phyloP scores from a whole-genome alignment of 2,888 invertebrate genomes.

The Chironomus riparius region DNA sequence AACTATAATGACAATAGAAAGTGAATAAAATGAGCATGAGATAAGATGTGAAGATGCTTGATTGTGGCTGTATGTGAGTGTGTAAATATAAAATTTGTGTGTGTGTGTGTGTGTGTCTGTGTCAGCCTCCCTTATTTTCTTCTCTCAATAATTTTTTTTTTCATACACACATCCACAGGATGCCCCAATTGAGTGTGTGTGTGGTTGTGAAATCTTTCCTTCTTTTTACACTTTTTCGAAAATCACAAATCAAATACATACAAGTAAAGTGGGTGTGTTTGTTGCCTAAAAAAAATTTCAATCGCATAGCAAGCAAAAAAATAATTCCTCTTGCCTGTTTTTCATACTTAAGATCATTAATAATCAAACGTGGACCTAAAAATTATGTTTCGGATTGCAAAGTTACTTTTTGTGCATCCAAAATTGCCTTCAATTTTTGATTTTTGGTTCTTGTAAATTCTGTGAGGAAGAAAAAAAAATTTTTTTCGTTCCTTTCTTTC shows the following conservation, averaged over 20 bases:
- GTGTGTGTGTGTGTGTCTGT: not conserved
- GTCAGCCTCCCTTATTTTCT: not conserved
- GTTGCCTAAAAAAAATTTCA: slow-evolving; percentile 27
- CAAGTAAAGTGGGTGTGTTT: slow-evolving; percentile 35
- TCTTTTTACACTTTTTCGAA: slow-evolving; percentile 23
- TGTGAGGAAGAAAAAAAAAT: not conserved
- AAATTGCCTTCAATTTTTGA: no score
- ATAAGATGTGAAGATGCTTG: no score
- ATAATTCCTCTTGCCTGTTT: not conserved
- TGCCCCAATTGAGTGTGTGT: not conserved
- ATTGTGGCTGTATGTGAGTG: no score
- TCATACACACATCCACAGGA: not conserved
- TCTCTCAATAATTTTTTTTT: no score
- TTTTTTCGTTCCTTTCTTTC: not conserved
- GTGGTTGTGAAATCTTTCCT: not conserved
- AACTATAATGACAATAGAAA: no score
- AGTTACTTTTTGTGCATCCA: no score
- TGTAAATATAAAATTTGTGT: no score
- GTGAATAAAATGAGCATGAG: no score
- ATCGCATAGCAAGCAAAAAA: not conserved
- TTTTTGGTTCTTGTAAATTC: not conserved
- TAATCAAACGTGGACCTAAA: not conserved
- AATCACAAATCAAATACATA: slow-evolving; percentile 28
- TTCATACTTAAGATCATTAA: not conserved
- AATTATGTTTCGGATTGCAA: not conserved